These are phyloP conservation scores for Resseliella maxima DNA, from an alignment of 2,888 invertebrate species.

Conservation along the genomic window DNA sequence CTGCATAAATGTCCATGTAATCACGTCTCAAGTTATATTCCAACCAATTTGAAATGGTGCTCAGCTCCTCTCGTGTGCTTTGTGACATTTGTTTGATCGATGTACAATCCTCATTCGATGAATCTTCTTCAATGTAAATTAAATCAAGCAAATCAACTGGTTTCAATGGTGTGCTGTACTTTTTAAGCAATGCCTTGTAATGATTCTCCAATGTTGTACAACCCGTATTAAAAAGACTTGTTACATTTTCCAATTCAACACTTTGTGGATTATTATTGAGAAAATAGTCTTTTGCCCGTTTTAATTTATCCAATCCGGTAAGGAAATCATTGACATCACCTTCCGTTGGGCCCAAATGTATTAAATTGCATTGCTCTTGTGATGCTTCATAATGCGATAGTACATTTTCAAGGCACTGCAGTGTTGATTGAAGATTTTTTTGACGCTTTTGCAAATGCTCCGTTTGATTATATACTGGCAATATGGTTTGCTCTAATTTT, in stretches of 20 bases:
- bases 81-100: slow-evolving; percentile 78
- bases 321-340: slow-evolving; percentile 72
- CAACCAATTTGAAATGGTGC: slow-evolving; percentile 87
- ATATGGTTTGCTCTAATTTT: slow-evolving; percentile 89
- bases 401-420: slow-evolving; percentile 90
- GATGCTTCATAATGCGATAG: slow-evolving; percentile 96
- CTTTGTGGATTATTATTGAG: slow-evolving; percentile 92
- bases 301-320: slow-evolving; percentile 84
- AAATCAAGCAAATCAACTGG: slow-evolving; percentile 90
- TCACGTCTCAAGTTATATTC: slow-evolving; percentile 79
- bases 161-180: slow-evolving; percentile 87
- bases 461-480: slow-evolving; percentile 95
- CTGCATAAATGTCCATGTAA: slow-evolving; percentile 80
- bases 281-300: slow-evolving; percentile 91
- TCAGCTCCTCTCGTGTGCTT: slow-evolving; percentile 76
- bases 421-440: slow-evolving; percentile 91
- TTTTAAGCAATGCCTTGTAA: slow-evolving; percentile 85
- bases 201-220: slow-evolving; percentile 87
- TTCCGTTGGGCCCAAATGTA: slow-evolving; percentile 84
- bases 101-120: slow-evolving; percentile 71
- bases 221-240: slow-evolving; percentile 80
- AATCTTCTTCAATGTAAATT: slow-evolving; percentile 87
- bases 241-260: slow-evolving; percentile 93
- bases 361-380: slow-evolving; percentile 86
- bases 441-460: slow-evolving; percentile 91